These are phyloP conservation scores for Bradypodion pumilum DNA, from an alignment of 2,797 vertebrate species.

Conservation along the genomic window DNA sequence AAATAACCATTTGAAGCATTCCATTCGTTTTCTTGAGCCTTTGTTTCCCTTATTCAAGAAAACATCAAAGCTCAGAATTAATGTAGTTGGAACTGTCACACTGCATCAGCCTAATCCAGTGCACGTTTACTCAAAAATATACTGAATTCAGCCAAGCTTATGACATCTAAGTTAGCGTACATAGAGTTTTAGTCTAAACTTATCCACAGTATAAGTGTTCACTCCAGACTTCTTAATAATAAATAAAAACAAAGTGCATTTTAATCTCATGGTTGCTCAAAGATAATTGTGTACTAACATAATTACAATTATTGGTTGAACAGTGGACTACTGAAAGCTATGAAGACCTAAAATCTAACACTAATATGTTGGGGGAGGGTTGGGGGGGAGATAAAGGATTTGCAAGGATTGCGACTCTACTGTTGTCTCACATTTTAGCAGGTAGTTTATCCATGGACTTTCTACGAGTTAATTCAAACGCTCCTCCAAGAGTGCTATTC, in stretches of 20 bases:
- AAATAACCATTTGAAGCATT: slow-evolving; percentile 13
- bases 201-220: not conserved
- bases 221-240: not conserved
- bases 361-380: not conserved
- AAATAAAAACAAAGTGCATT: not conserved
- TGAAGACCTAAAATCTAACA: not conserved
- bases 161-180: not conserved
- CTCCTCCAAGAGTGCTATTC: too few species aligned
- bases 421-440: not conserved
- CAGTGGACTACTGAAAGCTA: not conserved
- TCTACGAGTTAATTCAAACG: not conserved
- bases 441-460: not conserved
- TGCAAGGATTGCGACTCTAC: not conserved
- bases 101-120: not conserved
- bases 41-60: not conserved
- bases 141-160: not conserved
- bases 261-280: not conserved
- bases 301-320: not conserved
- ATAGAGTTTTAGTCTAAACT: not conserved
- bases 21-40: not conserved
- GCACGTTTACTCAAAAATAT: not conserved
- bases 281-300: not conserved
- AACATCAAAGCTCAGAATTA: slow-evolving; percentile 6
- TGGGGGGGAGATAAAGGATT: not conserved
- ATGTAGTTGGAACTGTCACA: not conserved